These are phyloP conservation scores for Dicranocentrus wangi DNA, from an alignment of 2,888 invertebrate species.

Conservation along the genomic window DNA sequence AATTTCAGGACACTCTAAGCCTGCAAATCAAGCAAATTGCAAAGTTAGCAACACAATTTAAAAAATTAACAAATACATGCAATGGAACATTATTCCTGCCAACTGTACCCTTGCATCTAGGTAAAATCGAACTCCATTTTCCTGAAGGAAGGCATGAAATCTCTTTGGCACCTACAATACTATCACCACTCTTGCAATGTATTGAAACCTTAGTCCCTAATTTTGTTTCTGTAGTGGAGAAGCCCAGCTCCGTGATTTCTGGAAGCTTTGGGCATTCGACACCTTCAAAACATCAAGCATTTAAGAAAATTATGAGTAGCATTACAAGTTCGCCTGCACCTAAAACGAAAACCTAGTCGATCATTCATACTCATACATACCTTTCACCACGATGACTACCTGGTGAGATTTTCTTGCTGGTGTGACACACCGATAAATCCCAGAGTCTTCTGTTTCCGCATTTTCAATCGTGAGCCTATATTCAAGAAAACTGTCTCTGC, in stretches of 20 bases:
- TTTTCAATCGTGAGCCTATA: constrained; percentile 87
- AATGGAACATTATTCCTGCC: too few relatives aligned
- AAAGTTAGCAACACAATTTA: too few relatives aligned
- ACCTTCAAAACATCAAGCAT: constrained; percentile 76
- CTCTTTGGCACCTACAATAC: constrained; percentile 84
- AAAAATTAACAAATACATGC: too few relatives aligned
- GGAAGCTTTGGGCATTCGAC: constrained; percentile 87
- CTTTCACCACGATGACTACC: constrained; percentile 86
- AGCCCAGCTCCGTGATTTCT: constrained; percentile 83
- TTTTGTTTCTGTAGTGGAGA: constrained; percentile 82
- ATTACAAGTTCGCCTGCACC: background rate
- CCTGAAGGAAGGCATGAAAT: constrained; percentile 87
- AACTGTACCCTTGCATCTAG: constrained; percentile 85
- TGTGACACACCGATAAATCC: constrained; percentile 87
- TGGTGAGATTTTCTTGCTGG: constrained; percentile 88
- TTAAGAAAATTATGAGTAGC: constrained; percentile 23
- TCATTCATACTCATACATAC: too few relatives aligned
- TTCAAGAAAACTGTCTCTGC: constrained; percentile 85
- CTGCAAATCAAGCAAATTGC: constrained; percentile 36
- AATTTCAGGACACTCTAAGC: constrained; percentile 71
- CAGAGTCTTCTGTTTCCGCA: constrained; percentile 88
- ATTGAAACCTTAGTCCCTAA: constrained; percentile 82
- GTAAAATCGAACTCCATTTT: constrained; percentile 88
- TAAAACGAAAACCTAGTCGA: too few relatives aligned
- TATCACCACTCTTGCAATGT: constrained; percentile 85